Conservation (phyloP, 2,888 invertebrate genomes). For the Vannuccia rotundouncinata region DNA sequence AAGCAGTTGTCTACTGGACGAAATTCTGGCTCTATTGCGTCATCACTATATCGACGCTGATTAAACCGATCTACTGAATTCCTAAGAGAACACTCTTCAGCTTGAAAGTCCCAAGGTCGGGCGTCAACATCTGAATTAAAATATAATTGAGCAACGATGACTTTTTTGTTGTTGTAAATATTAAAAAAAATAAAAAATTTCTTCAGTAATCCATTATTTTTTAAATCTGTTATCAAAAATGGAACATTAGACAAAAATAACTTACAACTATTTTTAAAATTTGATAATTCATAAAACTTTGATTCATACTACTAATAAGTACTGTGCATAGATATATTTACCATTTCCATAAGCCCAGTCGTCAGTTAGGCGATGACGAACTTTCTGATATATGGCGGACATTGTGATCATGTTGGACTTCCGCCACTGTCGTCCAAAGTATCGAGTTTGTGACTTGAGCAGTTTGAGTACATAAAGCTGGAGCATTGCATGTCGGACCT, state of each 20-base stretch:
- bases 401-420: conserved; percentile 99
- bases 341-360: conserved; percentile 99
- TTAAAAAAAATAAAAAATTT: no score
- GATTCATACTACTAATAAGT: no score
- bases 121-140: conserved; percentile 75
- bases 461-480: conserved; percentile 94
- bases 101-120: conserved; percentile 90
- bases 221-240: no score
- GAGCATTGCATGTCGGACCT: conserved; percentile 77
- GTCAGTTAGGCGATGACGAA: conserved; percentile 85
- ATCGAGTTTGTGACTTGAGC: conserved; percentile 98
- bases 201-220: no score
- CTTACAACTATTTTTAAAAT: no score
- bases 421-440: conserved; percentile 95
- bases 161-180: no score
- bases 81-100: conserved; percentile 87
- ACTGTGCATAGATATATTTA: conserved; percentile 53
- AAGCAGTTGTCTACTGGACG: conserved; percentile 72
- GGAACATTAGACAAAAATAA: no score
- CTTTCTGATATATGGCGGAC: conserved; percentile 94
- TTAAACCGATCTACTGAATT: conserved; percentile 90
- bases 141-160: no score
- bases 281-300: no score
- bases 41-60: conserved; percentile 72
- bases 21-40: conserved; percentile 60